Conservation (phyloP, 2,888 invertebrate genomes). For the Eudemis profundana region DNA sequence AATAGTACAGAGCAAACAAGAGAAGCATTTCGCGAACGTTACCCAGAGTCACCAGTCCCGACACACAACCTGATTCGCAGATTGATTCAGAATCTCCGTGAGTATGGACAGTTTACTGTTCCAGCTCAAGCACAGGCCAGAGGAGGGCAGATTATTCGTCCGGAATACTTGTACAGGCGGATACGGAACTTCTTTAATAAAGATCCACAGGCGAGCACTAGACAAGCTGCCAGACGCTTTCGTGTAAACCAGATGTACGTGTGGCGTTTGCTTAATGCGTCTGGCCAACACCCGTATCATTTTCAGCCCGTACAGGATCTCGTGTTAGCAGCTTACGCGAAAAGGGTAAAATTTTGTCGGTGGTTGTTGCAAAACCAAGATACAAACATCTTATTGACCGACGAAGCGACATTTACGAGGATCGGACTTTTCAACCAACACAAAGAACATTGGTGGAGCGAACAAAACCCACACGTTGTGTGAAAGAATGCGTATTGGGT, state of each 20-base stretch:
- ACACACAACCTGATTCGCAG: not conserved
- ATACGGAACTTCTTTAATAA: too few species aligned
- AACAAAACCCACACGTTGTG: too few species aligned
- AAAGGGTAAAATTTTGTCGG: conserved; percentile 3
- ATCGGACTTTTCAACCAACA: conserved; percentile 9
- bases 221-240: conserved; percentile 15
- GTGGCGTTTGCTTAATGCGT: conserved; percentile 11
- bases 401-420: conserved; percentile 1
- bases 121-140: not conserved
- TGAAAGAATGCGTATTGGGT: conserved; percentile 7
- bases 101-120: conserved; percentile 1
- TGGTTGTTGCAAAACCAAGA: conserved; percentile 1
- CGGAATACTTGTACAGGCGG: too few species aligned
- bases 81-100: not conserved
- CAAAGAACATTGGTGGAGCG: conserved; percentile 1
- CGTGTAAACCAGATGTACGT: conserved; percentile 1
- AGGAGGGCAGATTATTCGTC: not conserved
- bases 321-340: not conserved
- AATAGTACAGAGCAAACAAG: not conserved
- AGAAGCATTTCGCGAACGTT: conserved; percentile 2
- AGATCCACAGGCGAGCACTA: conserved; percentile 4
- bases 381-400: conserved; percentile 4
- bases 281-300: conserved; percentile 7
- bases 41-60: conserved; percentile 7
- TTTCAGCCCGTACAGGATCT: conserved; percentile 14